Base-by-base conservation (phyloP, 2,797 vertebrate species). In the Acrossocheilus wenchowensis region DNA sequence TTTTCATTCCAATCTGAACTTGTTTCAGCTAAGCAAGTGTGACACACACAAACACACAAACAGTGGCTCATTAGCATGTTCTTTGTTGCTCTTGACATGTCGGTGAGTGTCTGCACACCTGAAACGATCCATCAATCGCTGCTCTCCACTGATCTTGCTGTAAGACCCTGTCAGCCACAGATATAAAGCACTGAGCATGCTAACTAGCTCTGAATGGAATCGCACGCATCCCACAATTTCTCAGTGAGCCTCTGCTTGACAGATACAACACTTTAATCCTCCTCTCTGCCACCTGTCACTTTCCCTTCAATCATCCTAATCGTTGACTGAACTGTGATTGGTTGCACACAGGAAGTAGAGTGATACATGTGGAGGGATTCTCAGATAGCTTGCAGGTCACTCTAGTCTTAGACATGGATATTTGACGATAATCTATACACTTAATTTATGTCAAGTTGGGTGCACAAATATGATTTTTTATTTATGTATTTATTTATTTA, bases 31-130 rank as follows among this genome's bases (percentile, higher is more conserved):
- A 36, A 69, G 62, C 0, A 6, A 6, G 17, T 81, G 43, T 66
- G 66, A 72, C 34, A 45, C 80, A 78, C 39, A 50, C 6, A 48
- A 34, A 82, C 52, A 50, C 78, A n/a, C n/a, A 74, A 21, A 71
- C 64, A 17, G 52, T 0, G 17, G 7, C 21, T 62, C 78, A 81
- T 81, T 62, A 52, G 36, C 39, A 54, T 77, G 52, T 54, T 60
- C 57, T 77, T 68, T 74, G 54, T 73, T 77, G 80, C 36, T 50
- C 50, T 82, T 83, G 85, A 86, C 73, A 23, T 78, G 72, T 87
- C 72, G 30, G 52, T 50, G 73, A 77, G 69, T 54, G 85, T 43
- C 52, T 62, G 48, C 60, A 7, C n/a, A 68, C 45, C 34, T 85
- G 11, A 57, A 62, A 73, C 39, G n/a, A 73, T 79, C 84, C 50